phyloP scores from a whole-genome alignment of 2,113 vertebrate genomes.

The Zosterops japonicus region DNA sequence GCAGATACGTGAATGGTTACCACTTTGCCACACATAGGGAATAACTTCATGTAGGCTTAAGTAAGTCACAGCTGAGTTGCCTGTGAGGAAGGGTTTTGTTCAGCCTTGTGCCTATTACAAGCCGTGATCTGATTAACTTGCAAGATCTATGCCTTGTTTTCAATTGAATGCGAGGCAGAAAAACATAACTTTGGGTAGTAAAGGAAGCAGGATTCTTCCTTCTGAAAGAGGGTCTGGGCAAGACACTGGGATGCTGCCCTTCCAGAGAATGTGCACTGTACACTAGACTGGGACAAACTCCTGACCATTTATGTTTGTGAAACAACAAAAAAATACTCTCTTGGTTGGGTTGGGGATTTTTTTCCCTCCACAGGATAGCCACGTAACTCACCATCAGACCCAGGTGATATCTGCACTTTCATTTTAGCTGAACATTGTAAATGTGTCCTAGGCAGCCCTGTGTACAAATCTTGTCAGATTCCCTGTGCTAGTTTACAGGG shows the following conservation, averaged over 20 bases:
- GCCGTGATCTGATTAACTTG: not conserved
- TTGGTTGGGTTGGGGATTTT: not conserved
- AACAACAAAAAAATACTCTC: not conserved
- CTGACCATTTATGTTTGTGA: not conserved
- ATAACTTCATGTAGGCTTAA: not conserved
- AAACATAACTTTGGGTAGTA: not conserved
- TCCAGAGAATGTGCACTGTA: not conserved
- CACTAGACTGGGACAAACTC: not conserved
- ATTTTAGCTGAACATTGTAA: not conserved
- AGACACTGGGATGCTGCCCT: not conserved
- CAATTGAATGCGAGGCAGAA: not conserved
- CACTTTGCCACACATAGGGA: not conserved
- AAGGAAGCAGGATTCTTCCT: not conserved
- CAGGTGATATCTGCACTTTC: not conserved
- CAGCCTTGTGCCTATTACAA: not conserved
- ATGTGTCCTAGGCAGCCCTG: not conserved
- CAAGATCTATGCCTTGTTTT: not conserved
- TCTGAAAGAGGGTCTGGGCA: not conserved
- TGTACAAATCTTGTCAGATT: not conserved
- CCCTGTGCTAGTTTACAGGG: not conserved
- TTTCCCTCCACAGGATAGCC: not conserved
- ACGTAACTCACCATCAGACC: rapidly evolving
- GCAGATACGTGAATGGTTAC: not conserved
- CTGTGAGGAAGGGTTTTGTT: not conserved
- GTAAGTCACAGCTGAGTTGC: conserved; percentile 21